phyloP scores from a whole-genome alignment of 2,797 vertebrate genomes.

The Halcyon leucocephala region DNA sequence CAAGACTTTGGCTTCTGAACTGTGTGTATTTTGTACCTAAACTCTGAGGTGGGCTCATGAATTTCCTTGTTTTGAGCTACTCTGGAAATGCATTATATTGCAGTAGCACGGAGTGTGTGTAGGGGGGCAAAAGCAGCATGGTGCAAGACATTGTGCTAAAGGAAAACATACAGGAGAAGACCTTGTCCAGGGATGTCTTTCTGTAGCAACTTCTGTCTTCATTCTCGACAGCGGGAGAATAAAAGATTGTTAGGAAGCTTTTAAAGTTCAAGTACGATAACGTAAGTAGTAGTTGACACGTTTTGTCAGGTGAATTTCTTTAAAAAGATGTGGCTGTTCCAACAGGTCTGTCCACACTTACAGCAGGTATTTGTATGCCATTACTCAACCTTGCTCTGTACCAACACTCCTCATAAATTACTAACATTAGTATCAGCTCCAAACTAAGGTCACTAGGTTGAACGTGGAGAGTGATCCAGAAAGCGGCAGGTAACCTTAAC shows the following conservation, averaged over 20 bases:
- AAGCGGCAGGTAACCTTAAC: neutral
- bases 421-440: neutral
- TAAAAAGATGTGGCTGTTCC: neutral
- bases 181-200: neutral
- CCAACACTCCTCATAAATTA: accelerated
- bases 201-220: neutral
- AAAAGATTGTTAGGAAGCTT: neutral
- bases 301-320: neutral
- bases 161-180: neutral
- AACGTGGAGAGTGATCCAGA: neutral
- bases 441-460: neutral
- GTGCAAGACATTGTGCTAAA: neutral
- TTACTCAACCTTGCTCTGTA: neutral
- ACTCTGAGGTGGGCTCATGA: neutral
- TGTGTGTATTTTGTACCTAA: accelerated
- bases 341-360: neutral
- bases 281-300: neutral
- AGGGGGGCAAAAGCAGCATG: neutral
- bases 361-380: neutral
- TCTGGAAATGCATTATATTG: accelerated
- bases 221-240: neutral
- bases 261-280: neutral
- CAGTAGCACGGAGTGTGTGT: neutral
- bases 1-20: neutral
- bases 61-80: neutral